Conservation (phyloP, 2,113 vertebrate genomes). For the Salvelinus sp. region DNA sequence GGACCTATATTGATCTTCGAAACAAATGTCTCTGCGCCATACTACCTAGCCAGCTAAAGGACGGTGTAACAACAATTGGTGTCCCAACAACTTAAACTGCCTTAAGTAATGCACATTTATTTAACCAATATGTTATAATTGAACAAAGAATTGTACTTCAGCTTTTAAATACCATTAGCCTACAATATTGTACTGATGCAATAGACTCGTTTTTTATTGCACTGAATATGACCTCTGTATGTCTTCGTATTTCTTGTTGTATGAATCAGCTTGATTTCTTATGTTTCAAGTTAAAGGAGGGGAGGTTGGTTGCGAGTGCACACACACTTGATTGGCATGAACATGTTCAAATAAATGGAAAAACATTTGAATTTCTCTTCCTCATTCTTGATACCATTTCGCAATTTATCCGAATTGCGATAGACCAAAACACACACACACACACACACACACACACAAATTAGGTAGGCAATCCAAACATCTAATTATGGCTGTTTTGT, state of each 20-base stretch:
- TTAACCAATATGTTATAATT: constrained; percentile 47
- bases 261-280: constrained; percentile 79
- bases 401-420: no score
- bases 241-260: constrained; percentile 74
- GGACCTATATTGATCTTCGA: background rate
- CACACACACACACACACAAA: no score
- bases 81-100: constrained; percentile 85
- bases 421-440: no score
- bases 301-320: no score
- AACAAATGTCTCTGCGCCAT: background rate
- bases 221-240: constrained; percentile 83
- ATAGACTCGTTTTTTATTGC: constrained; percentile 82
- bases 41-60: background rate
- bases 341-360: constrained; percentile 6
- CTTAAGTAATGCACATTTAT: constrained; percentile 76
- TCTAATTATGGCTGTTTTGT: no score
- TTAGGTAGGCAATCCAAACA: no score
- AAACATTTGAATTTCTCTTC: no score
- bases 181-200: constrained; percentile 77
- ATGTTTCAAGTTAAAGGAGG: constrained; percentile 51
- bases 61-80: background rate
- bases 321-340: background rate
- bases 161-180: constrained; percentile 30
- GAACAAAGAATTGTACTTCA: constrained; percentile 15
- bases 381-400: background rate